Evolutionary conservation across 1,140 invertebrate genomes (phyloP).

Genomic region (Calephelis virginiensis): DNA sequence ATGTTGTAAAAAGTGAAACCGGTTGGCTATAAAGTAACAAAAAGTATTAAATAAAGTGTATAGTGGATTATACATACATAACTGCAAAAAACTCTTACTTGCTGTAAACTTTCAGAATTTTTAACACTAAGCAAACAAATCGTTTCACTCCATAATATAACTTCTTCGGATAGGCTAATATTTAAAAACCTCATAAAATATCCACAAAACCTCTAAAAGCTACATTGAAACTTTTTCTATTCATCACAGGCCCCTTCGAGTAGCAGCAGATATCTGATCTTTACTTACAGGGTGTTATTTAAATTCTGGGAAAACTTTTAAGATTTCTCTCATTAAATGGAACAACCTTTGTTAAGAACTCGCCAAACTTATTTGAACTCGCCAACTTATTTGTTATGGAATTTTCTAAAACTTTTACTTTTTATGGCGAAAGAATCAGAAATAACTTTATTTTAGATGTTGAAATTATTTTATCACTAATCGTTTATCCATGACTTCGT

Average conservation of each 20-base stretch:
- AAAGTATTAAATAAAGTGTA: too few relatives aligned
- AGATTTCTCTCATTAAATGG: conserved; percentile 13
- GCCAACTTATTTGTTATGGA: conserved; percentile 6
- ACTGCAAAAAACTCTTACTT: too few relatives aligned
- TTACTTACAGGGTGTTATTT: conserved; percentile 14
- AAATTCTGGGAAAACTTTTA: conserved; percentile 7
- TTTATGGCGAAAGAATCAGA: conserved; percentile 8
- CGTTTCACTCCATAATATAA: too few relatives aligned
- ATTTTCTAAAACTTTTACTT: background rate
- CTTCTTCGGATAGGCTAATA: too few relatives aligned
- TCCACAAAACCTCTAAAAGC: background rate
- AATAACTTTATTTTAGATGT: conserved; percentile 3
- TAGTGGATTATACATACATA: too few relatives aligned
- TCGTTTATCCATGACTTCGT: too few relatives aligned
- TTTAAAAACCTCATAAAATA: too few relatives aligned
- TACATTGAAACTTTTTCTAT: background rate
- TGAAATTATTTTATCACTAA: background rate
- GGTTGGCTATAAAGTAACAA: too few relatives aligned
- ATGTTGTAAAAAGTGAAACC: too few relatives aligned
- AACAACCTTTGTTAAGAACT: conserved; percentile 14
- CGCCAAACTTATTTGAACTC: conserved; percentile 1
- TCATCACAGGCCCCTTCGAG: background rate
- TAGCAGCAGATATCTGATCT: conserved; percentile 8
- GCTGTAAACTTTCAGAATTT: too few relatives aligned
- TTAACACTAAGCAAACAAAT: too few relatives aligned